phyloP scores from a whole-genome alignment of 1,140 invertebrate genomes.

The Musca vetustissima region DNA sequence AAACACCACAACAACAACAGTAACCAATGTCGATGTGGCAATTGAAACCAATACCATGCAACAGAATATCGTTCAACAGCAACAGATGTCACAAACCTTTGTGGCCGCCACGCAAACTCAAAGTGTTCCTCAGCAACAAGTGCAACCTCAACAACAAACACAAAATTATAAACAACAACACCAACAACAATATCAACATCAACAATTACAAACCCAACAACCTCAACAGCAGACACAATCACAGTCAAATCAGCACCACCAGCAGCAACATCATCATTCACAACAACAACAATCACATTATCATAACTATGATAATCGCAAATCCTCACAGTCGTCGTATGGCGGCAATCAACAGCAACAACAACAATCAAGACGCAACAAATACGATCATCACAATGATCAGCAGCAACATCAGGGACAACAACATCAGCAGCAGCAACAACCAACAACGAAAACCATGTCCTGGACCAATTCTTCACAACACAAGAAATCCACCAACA shows the following conservation, averaged over 20 bases:
- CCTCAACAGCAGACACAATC: conserved; percentile 40
- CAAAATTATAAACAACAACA: conserved; percentile 30
- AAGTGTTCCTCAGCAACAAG: conserved; percentile 23
- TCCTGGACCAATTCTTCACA: conserved; percentile 52
- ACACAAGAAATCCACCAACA: conserved; percentile 51
- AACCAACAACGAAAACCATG: conserved; percentile 46
- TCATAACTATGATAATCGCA: conserved; percentile 6
- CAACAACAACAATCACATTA: conserved; percentile 6
- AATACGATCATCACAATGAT: conserved; percentile 1
- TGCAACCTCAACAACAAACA: conserved; percentile 26
- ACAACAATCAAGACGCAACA: not conserved
- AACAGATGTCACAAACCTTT: not conserved
- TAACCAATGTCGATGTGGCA: conserved; percentile 1
- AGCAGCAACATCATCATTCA: conserved; percentile 25
- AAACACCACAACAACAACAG: conserved; percentile 24
- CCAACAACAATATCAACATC: conserved; percentile 31
- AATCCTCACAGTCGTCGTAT: not conserved
- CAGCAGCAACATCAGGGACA: not conserved
- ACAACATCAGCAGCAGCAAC: conserved; percentile 17
- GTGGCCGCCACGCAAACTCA: no score
- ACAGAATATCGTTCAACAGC: not conserved
- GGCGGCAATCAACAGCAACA: no score
- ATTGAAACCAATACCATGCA: not conserved
- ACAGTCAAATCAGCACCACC: conserved; percentile 20
- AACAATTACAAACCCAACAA: conserved; percentile 33